Base-by-base conservation (phyloP, 2,797 vertebrate genomes). In the Characodon lateralis region DNA sequence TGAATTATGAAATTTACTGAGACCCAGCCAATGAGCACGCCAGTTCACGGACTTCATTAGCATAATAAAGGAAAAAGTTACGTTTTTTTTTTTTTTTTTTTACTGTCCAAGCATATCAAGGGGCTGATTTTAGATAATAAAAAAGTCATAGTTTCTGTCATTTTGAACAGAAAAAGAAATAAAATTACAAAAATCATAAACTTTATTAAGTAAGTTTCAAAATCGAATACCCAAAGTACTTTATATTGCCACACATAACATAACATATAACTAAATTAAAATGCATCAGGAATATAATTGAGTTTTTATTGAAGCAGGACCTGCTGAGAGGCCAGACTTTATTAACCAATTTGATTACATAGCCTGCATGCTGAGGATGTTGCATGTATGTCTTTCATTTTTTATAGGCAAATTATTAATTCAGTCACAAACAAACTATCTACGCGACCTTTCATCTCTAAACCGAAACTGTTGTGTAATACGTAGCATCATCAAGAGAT, bases 1-100 rank as follows among this genome's bases (percentile, higher is more conserved):
- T 93, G 93, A 95, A 96, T 96, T 95, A 95, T 96, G 95, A 96
- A 97, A 96, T 96, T 93, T 96, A 95, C 96, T 92, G 90, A 90
- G 94, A 94, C 92, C 90, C 91, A 95, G 87, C 98, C 98, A 99
- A 99, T 99, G 91, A 94, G 94, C 89, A 85, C 85, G 85, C 73
- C 83, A 87, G 90, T 84, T 91, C 84, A 80, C 89, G 80, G 92
- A 92, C 59, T 73, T 94, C 87, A 97, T 99, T 98, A 97, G 95
- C 97, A 98, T 98, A 97, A 95, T 93, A 96, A 94, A 95, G 87
- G 91, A 94, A 95, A 95, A 96, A 95, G 14, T 88, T 94, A 90
- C 97, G 98, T 95, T 97, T 98, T 97, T 59, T 59, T 63, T 97
- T 98, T 97, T 59, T 59, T 63, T 75, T 79, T 93, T 31, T 31